A percentile compares a stretch with the other conserved stretches of the same genome.
Evolutionary conservation across 2,113 vertebrate genomes (phyloP).

Genomic region (Onychorhynchus coronatus): DNA sequence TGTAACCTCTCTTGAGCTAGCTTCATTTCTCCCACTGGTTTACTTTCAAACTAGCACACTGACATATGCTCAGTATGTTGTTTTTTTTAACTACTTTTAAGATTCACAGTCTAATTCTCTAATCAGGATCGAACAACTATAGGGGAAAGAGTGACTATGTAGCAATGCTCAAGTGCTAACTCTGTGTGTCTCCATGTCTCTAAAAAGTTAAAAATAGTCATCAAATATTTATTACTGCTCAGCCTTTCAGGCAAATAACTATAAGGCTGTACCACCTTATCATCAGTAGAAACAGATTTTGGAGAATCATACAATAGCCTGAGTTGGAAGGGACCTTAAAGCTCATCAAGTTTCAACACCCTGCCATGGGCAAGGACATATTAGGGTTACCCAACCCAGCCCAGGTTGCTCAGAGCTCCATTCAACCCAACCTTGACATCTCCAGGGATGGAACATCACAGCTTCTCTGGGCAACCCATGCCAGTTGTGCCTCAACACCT

Average conservation of each 20-base stretch:
- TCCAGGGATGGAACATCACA: neutral
- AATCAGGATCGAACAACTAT: neutral
- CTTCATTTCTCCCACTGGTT: no score
- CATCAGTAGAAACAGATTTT: neutral
- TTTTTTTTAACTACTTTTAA: neutral
- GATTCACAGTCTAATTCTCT: neutral
- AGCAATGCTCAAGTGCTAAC: neutral
- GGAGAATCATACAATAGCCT: neutral
- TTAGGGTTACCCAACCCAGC: neutral
- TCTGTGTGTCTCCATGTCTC: neutral
- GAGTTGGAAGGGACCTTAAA: neutral
- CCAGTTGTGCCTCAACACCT: neutral
- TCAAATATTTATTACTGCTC: neutral
- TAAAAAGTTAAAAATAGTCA: neutral
- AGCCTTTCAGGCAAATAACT: neutral
- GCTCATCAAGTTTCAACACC: accelerated
- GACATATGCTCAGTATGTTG: neutral
- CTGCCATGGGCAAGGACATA: neutral
- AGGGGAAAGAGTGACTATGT: neutral
- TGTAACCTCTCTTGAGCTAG: no score
- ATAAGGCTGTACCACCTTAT: neutral
- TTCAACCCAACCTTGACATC: neutral
- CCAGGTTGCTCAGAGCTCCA: neutral
- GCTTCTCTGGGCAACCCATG: neutral
- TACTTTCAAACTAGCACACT: neutral